A percentile compares a stretch with the other conserved stretches of the same genome.
Conservation (phyloP, 2,797 vertebrate species). For the Lacerta viridis region DNA sequence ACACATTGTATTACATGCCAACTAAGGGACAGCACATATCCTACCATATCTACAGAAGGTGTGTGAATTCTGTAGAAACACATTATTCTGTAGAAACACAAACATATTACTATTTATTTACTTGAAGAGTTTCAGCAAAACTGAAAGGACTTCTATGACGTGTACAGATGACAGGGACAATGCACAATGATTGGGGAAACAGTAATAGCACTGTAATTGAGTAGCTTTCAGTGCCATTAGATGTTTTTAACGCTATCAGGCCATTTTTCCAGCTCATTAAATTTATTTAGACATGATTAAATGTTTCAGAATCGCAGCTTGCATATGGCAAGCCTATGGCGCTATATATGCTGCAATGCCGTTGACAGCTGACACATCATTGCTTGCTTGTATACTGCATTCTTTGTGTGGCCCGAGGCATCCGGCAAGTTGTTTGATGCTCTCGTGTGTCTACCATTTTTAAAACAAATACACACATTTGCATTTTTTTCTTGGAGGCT, state of each 20-base stretch:
- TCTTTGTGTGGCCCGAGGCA: neutral
- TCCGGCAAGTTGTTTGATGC: slow-evolving; percentile 7
- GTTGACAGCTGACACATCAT: neutral
- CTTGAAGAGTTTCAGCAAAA: slow-evolving; percentile 34
- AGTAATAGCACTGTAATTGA: slow-evolving; percentile 61
- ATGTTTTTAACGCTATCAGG: slow-evolving; percentile 59
- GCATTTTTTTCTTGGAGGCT: slow-evolving; percentile 44
- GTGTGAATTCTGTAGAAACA: neutral
- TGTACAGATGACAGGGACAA: slow-evolving; percentile 28
- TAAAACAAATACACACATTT: slow-evolving; percentile 20
- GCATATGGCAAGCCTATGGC: slow-evolving; percentile 4
- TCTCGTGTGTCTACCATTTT: neutral
- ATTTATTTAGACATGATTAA: slow-evolving; percentile 61
- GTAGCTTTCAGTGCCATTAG: slow-evolving; percentile 58
- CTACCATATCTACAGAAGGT: neutral
- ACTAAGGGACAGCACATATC: neutral
- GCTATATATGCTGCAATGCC: slow-evolving; percentile 21
- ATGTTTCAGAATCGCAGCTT: slow-evolving; percentile 58
- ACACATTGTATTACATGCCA: neutral
- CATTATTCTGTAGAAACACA: neutral
- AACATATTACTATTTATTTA: slow-evolving; percentile 20
- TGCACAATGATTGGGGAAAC: slow-evolving; percentile 44
- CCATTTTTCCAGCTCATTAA: slow-evolving; percentile 67
- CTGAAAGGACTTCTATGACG: slow-evolving; percentile 37
- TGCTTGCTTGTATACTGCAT: neutral